Evolutionary conservation across 2,113 vertebrate species (phyloP), one percentile per base, ranked within the genome.

Genomic region (Apodemus speciosus): DNA sequence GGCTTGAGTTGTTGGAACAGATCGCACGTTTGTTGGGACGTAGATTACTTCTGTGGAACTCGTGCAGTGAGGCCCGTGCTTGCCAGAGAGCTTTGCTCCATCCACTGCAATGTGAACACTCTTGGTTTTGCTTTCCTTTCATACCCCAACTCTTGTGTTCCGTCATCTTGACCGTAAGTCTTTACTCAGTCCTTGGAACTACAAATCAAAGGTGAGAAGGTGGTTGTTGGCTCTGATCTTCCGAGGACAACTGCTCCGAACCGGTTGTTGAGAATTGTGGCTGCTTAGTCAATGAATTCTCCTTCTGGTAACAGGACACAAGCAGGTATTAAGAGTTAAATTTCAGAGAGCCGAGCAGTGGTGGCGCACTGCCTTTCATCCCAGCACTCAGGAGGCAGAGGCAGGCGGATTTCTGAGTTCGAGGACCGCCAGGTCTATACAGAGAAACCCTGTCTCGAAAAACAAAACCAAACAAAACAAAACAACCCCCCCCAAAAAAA

Each of bases 141-240:
- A 64, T 25, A 77, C 80, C 1, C 58, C 40, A 25, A 10, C 35
- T 20, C 51, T n/a, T 83, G 20, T 76, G 84, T 92, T 40, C 64
- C 25, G n/a, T 30, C 76, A 30, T 95, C 83, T 84, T 88, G 62
- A 56, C 75, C 62, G 8, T 90, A 92, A 93, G 92, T 96, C 77
- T 97, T 49, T 92, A n/a, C 90, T 95, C 79, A 27, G 6, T 83
- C 95, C 95, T 93, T 91, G 83, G 80, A 97, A 90, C 85, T 92
- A 95, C 38, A 96, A 93, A 94, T 83, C 53, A 87, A 88, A 94
- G 80, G 56, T 94, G n/a, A 73, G 40, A 88, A 95, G 86, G 53
- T 93, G 80, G 76, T 56, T 92, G 92, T 93, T 75, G 81, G n/a
- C 49, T 91, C 69, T 94, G 49, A 60, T 90, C 53, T 93, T 92